Evolutionary conservation across 2,888 invertebrate genomes (phyloP), one percentile per base, ranked within the genome.

Genomic region (Dinocampus coccinellae): DNA sequence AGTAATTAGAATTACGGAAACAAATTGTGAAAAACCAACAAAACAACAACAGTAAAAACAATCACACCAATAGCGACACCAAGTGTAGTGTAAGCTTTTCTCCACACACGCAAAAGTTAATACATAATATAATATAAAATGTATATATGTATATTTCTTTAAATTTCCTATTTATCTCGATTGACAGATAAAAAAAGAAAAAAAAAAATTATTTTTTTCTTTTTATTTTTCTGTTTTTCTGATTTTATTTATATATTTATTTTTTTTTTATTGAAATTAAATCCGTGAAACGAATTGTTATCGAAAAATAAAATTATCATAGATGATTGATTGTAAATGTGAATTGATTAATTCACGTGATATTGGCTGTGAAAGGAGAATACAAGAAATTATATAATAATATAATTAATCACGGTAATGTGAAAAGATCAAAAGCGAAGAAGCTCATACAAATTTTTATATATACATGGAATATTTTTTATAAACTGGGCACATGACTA

Each of bases 51-150:
- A 72, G 58, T 57, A 52, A 63, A 69, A 81, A 85, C 82, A 82
- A 84, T 84, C 86, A 86, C 86, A 86, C 83, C 85, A 86, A 86
- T 84, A 86, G 86, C 87, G 85, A 86, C 86, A 87, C 83, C 87
- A 85, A 85, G 84, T 85, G 84, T 85, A 85, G 86, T 84, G 83
- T 84, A 87, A 87, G 86, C 86, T 83, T 82, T 82, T 80, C 16
- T 82, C 83, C 85, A 84, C 84, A 86, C 85, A 83, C 84, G 84
- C 84, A 83, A 85, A 69, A 76, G 83, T 80, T 85, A 85, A 83
- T 85, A 83, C 82, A 83, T 85, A 57, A 72, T 75, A 75, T 71
- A 75, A 26, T 55, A 52, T 61, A 4, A 20, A 68, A 42, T 26
- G 20, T 22, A 42, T 47, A 20, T 22, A 36, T 34, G 29, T 53